Evolutionary conservation across 1,140 invertebrate genomes (phyloP).

Genomic region (Scaptomyza pallida): DNA sequence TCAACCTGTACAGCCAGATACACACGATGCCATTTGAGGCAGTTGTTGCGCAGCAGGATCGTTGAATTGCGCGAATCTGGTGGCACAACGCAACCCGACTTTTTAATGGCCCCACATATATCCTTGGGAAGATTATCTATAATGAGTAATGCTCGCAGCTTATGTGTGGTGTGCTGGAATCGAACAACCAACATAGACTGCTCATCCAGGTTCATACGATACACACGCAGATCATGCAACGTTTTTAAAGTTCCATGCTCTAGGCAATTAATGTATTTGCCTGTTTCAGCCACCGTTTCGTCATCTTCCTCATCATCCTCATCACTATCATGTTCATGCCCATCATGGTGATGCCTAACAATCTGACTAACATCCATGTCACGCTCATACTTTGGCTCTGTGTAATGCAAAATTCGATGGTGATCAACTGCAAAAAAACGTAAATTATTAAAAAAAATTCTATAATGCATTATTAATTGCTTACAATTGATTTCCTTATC

Average conservation of each 20-base stretch:
- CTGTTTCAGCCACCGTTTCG: conserved; percentile 5
- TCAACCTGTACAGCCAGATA: conserved; percentile 36
- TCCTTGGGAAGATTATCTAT: neutral
- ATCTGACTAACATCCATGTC: too few species aligned
- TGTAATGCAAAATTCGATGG: too few species aligned
- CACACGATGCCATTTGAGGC: neutral
- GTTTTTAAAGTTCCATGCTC: neutral
- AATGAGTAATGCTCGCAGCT: conserved; percentile 27
- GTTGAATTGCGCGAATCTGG: neutral
- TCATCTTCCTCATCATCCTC: conserved; percentile 1
- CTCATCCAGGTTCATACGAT: conserved; percentile 32
- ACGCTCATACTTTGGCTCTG: too few species aligned
- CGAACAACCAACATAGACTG: conserved; percentile 37
- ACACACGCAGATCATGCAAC: conserved; percentile 20
- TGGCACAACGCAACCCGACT: conserved; percentile 22
- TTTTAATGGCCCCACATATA: neutral
- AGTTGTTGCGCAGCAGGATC: conserved; percentile 54
- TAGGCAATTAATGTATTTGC: neutral
- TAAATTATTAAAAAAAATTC: too few species aligned
- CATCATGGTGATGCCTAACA: too few species aligned
- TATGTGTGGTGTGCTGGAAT: conserved; percentile 26
- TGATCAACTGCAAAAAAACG: too few species aligned
- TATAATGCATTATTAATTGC: too few species aligned
- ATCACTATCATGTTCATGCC: too few species aligned
- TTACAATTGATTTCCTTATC: too few species aligned